These are phyloP conservation scores for Phrynocephalus guinanensis DNA, from an alignment of 2,797 vertebrate species.

Conservation along the genomic window DNA sequence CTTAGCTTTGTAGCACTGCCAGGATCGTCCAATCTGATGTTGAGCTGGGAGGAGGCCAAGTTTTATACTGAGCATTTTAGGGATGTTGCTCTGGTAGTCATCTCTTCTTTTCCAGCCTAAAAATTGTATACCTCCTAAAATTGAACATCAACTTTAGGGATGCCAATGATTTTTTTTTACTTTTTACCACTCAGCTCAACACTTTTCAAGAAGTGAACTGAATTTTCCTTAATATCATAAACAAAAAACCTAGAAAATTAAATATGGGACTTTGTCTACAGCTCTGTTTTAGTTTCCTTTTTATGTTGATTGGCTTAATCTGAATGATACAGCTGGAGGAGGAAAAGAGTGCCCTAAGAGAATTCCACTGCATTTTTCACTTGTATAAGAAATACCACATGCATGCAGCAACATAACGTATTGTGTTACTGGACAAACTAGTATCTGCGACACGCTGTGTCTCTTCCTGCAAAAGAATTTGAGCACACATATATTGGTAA, in stretches of 20 bases:
- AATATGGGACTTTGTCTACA: neutral
- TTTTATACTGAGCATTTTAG: neutral
- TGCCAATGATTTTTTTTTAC: neutral
- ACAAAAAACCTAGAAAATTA: neutral
- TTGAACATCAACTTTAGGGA: neutral
- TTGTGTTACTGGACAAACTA: too few species aligned
- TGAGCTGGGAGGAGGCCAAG: constrained; percentile 1
- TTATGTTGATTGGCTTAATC: neutral
- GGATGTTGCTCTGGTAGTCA: neutral
- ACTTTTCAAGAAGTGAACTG: neutral
- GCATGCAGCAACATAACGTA: too few species aligned
- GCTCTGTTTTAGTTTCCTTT: neutral
- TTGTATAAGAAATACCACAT: too few species aligned
- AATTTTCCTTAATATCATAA: neutral
- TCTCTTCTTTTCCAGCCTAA: neutral
- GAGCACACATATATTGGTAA: too few species aligned
- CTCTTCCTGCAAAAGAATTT: too few species aligned
- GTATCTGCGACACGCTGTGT: too few species aligned
- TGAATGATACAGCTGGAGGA: neutral
- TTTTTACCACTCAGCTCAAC: too few species aligned
- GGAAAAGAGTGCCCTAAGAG: neutral
- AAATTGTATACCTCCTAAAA: neutral
- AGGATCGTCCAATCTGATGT: constrained; percentile 1
- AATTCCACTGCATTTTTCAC: neutral
- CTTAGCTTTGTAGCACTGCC: constrained; percentile 28